Conservation (phyloP, 2,888 invertebrate species). For the Nysson spinosus region DNA sequence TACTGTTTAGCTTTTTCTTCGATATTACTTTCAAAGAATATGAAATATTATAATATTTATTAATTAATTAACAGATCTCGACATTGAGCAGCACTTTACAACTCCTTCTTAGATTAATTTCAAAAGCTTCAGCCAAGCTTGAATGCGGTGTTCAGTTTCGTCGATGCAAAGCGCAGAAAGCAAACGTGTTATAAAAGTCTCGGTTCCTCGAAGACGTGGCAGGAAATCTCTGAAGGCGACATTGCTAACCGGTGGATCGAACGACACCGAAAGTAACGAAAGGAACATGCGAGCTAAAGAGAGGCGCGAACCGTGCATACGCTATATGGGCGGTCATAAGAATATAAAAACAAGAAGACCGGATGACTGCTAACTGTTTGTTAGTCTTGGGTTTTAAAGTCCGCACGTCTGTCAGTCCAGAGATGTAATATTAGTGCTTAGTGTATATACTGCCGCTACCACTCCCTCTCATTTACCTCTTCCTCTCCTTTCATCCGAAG, state of each 20-base stretch:
- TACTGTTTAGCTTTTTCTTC: too few species aligned
- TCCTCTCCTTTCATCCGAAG: constrained; percentile 65
- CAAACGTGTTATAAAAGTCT: constrained; percentile 2
- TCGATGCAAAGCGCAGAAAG: background rate
- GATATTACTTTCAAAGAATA: too few species aligned
- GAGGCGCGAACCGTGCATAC: constrained; percentile 25
- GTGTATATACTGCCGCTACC: constrained; percentile 65
- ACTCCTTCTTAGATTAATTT: too few species aligned
- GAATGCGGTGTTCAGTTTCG: too few species aligned
- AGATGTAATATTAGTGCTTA: constrained; percentile 77
- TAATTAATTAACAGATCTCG: too few species aligned
- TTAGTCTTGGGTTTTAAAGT: constrained; percentile 78
- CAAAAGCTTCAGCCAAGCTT: too few species aligned
- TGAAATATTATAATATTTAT: too few species aligned
- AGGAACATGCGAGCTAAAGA: constrained; percentile 20
- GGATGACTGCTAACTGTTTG: constrained; percentile 77
- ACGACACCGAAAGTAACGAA: constrained; percentile 57
- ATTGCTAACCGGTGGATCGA: constrained; percentile 38
- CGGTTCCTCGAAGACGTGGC: constrained; percentile 29
- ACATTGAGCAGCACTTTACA: too few species aligned
- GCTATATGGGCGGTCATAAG: constrained; percentile 66
- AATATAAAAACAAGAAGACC: constrained; percentile 77
- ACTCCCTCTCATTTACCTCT: constrained; percentile 64
- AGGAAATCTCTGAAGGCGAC: constrained; percentile 20
- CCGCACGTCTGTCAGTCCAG: constrained; percentile 77